These are phyloP conservation scores for Deroplatys truncata DNA, from an alignment of 2,888 invertebrate species.

Conservation along the genomic window DNA sequence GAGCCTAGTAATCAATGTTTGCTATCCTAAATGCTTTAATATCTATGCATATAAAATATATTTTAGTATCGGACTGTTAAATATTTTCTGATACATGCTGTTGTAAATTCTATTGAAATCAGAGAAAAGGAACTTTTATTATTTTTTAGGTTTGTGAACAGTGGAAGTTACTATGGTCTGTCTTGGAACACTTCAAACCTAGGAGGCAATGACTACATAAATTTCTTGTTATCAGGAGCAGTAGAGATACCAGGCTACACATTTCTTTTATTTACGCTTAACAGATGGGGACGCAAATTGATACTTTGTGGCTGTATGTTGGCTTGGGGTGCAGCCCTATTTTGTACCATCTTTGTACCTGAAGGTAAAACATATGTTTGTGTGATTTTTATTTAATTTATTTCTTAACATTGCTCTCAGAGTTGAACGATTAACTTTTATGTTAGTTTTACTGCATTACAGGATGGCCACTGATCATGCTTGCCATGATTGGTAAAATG, in stretches of 20 bases:
- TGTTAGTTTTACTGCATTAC: slow-evolving; percentile 32
- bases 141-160: slow-evolving; percentile 61
- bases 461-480: slow-evolving; percentile 48
- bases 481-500: slow-evolving; percentile 68
- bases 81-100: too few species aligned
- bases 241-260: slow-evolving; percentile 72
- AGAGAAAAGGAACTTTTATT: too few species aligned
- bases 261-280: slow-evolving; percentile 61
- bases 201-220: slow-evolving; percentile 67
- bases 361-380: slow-evolving; percentile 41
- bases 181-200: slow-evolving; percentile 71
- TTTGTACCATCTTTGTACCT: slow-evolving; percentile 58
- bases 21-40: too few species aligned
- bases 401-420: too few species aligned
- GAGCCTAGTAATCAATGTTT: too few species aligned
- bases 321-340: slow-evolving; percentile 55
- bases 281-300: slow-evolving; percentile 64
- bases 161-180: slow-evolving; percentile 72
- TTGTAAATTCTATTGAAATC: neutral
- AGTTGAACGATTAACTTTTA: too few species aligned
- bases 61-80: too few species aligned
- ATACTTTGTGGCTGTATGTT: slow-evolving; percentile 67
- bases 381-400: too few species aligned
- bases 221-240: slow-evolving; percentile 68
- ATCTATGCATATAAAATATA: too few species aligned